Conservation (phyloP, 2,113 vertebrate genomes). For the Suricata suricatta region DNA sequence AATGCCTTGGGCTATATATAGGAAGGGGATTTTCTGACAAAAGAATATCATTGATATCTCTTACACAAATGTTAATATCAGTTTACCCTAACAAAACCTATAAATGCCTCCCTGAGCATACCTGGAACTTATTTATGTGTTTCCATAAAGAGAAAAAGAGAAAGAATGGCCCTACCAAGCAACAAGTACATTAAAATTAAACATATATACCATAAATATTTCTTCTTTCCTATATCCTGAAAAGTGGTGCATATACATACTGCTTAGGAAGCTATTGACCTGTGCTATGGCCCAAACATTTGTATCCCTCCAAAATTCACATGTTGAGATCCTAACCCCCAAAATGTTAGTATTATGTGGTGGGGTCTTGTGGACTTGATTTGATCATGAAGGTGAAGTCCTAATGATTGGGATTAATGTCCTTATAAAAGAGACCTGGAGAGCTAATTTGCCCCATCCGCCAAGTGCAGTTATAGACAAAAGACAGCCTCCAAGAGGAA, state of each 20-base stretch:
- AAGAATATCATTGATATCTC: constrained; percentile 48
- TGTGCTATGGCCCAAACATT: background rate
- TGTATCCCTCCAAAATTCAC: background rate
- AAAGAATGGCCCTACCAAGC: background rate
- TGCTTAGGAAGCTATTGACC: background rate
- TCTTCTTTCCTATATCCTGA: background rate
- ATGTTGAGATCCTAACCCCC: background rate
- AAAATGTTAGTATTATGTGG: background rate
- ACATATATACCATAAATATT: background rate
- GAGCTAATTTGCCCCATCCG: background rate
- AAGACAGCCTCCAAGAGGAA: background rate
- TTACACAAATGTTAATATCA: constrained; percentile 55
- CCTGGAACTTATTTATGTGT: background rate
- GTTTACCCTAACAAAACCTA: constrained; percentile 50
- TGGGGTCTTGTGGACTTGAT: background rate
- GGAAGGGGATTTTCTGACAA: constrained; percentile 50
- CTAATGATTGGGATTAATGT: background rate
- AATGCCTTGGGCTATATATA: constrained; percentile 50
- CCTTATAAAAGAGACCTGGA: background rate
- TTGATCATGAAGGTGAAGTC: background rate
- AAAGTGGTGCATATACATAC: background rate
- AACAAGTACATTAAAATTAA: background rate
- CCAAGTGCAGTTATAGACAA: background rate
- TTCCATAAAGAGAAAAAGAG: background rate
- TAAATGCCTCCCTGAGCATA: constrained; percentile 2